Conservation (phyloP, 2,797 vertebrate species). For the Pantherophis vulpinus region DNA sequence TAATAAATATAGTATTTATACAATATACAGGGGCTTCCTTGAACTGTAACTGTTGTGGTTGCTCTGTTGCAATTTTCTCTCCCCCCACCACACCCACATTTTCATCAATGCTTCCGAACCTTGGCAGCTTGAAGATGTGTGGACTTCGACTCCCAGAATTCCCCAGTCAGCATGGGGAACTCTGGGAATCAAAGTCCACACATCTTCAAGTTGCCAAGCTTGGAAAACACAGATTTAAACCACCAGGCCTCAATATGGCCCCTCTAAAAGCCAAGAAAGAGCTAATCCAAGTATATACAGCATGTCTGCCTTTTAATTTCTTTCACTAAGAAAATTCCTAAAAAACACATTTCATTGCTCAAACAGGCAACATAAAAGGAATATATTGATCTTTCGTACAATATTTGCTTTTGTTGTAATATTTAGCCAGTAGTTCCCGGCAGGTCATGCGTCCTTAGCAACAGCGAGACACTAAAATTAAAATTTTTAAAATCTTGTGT, state of each 20-base stretch:
- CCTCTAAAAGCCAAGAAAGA: not conserved
- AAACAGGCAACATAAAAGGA: not conserved
- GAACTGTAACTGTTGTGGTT: not conserved
- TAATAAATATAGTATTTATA: conserved; percentile 99
- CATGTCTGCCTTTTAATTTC: not conserved
- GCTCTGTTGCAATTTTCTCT: not conserved
- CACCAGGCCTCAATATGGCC: not conserved
- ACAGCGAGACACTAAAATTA: not conserved
- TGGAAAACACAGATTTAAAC: not conserved
- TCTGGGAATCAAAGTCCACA: not conserved
- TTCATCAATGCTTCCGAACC: not conserved
- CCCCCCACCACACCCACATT: fast-evolving
- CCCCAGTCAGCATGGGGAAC: not conserved
- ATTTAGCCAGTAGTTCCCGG: not conserved
- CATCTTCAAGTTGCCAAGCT: not conserved
- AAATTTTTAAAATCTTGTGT: too few species aligned
- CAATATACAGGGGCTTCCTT: conserved; percentile 58
- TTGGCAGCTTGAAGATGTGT: not conserved
- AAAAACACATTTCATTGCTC: not conserved
- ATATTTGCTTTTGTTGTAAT: not conserved
- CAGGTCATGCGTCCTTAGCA: not conserved
- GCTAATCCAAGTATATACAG: not conserved
- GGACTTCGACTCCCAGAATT: not conserved
- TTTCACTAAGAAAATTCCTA: not conserved
- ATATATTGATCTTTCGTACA: not conserved